A percentile compares a stretch with the other conserved stretches of the same genome.
phyloP scores from a whole-genome alignment of 2,797 vertebrate genomes.

The Loriculus beryllinus region DNA sequence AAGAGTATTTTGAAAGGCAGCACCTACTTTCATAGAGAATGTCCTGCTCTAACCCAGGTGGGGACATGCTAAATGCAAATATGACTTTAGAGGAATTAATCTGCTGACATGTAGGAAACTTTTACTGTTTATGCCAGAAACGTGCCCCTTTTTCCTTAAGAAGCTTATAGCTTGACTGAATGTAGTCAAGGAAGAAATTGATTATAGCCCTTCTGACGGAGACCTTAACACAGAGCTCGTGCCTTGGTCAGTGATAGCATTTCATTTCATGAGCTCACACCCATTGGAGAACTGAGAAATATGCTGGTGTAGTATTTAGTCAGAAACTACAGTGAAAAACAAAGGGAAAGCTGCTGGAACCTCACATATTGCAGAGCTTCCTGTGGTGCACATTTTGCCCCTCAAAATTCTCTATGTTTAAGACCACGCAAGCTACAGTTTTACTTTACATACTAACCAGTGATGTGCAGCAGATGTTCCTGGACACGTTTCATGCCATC shows the following conservation, averaged over 20 bases:
- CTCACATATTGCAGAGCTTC: not conserved
- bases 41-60: not conserved
- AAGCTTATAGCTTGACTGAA: not conserved
- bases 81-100: not conserved
- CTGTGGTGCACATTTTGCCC: accelerated
- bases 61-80: not conserved
- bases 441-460: not conserved
- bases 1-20: not conserved
- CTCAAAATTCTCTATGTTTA: not conserved
- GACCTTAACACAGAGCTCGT: not conserved
- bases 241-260: not conserved
- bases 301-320: not conserved
- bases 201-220: not conserved
- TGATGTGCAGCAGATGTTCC: not conserved
- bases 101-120: not conserved
- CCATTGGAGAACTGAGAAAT: not conserved
- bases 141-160: accelerated
- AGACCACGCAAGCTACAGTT: not conserved
- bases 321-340: not conserved
- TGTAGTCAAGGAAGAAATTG: not conserved
- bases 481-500: not conserved
- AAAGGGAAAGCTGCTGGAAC: not conserved
- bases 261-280: not conserved
- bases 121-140: not conserved
- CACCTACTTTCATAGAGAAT: not conserved